These are phyloP conservation scores for Brachyopa scutellaris DNA, from an alignment of 2,888 invertebrate genomes.

Conservation along the genomic window DNA sequence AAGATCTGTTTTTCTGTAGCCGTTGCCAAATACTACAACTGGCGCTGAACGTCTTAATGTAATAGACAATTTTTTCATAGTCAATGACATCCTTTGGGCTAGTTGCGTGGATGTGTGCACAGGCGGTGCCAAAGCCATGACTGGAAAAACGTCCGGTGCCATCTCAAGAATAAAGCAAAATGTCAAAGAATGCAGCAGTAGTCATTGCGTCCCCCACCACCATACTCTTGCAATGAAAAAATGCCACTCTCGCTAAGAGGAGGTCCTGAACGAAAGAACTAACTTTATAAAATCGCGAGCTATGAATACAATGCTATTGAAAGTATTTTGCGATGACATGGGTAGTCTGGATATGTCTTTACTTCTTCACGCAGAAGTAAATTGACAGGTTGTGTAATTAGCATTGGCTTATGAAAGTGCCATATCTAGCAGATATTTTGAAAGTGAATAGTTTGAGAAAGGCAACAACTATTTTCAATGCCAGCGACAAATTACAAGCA, in stretches of 20 bases:
- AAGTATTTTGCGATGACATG: not conserved
- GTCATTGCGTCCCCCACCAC: not conserved
- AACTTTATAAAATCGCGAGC: not conserved
- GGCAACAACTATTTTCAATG: too few species aligned
- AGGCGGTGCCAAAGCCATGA: too few species aligned
- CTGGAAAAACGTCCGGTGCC: conserved; percentile 4
- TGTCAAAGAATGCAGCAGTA: not conserved
- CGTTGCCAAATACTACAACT: not conserved
- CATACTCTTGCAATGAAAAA: conserved; percentile 14
- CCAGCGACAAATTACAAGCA: too few species aligned
- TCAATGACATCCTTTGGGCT: too few species aligned
- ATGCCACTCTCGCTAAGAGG: not conserved
- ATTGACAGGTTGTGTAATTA: too few species aligned
- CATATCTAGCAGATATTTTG: too few species aligned
- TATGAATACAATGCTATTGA: not conserved
- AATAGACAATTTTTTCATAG: conserved; percentile 8
- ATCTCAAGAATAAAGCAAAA: not conserved
- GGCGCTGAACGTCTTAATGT: conserved; percentile 1
- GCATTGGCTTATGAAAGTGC: not conserved
- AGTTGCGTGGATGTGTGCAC: conserved; percentile 1
- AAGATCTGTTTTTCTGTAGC: too few species aligned
- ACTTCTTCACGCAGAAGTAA: too few species aligned
- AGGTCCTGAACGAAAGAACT: not conserved
- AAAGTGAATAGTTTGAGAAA: too few species aligned
- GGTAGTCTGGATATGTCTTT: not conserved